Percentiles rank a stretch among this genome's conserved stretches.
Evolutionary conservation across 2,113 vertebrate species (phyloP).

Genomic region (Meles meles): DNA sequence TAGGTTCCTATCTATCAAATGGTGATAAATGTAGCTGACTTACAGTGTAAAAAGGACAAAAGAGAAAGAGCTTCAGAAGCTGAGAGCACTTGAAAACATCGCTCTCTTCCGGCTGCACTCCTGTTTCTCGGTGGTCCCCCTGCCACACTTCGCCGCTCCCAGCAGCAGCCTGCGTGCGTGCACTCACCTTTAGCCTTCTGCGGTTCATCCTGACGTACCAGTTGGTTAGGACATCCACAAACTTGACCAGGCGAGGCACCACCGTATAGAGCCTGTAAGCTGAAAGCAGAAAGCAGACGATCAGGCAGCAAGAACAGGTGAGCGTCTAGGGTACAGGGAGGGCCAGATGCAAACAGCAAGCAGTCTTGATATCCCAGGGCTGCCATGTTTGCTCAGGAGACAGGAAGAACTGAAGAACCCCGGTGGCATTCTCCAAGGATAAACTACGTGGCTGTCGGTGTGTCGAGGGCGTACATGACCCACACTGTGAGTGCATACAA

Average conservation of each 20-base stretch:
- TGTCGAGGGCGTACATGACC: not conserved
- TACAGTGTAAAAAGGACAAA: not conserved
- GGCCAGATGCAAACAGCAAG: not conserved
- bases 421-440: not conserved
- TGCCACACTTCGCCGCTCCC: not conserved
- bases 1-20: not conserved
- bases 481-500: not conserved
- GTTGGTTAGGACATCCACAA: conserved; percentile 97
- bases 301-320: not conserved
- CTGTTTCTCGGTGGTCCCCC: not conserved
- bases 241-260: conserved; percentile 96
- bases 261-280: conserved; percentile 96
- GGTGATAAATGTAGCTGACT: not conserved
- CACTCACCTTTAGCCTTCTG: conserved; percentile 93
- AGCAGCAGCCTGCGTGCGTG: not conserved
- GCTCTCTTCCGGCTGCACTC: not conserved
- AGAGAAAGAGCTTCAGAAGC: not conserved
- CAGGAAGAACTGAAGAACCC: not conserved
- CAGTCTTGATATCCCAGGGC: not conserved
- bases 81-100: not conserved
- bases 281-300: conserved; percentile 74
- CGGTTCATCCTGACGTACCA: conserved; percentile 99
- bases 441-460: rapidly evolving
- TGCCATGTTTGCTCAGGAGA: not conserved
- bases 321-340: no score